These are phyloP conservation scores for Brachionus sp. DNA, from an alignment of 1,140 invertebrate species.

Conservation along the genomic window DNA sequence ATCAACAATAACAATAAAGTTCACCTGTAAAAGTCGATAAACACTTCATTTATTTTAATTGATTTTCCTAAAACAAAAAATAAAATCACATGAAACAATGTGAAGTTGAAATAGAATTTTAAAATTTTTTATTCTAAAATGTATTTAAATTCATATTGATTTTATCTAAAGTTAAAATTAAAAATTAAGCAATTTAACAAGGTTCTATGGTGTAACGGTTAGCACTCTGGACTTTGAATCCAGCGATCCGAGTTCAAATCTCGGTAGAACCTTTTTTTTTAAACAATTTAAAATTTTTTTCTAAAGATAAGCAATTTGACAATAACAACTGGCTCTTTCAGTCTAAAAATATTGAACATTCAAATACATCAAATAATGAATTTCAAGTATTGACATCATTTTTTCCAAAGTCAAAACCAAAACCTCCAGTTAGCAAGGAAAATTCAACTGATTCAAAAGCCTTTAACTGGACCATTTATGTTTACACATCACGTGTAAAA, in stretches of 20 bases:
- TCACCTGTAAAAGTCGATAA: too few species aligned
- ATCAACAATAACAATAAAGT: too few species aligned
- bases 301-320: background rate
- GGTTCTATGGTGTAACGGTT: conserved; percentile 4
- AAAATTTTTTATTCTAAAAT: too few species aligned
- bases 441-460: background rate
- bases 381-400: conserved; percentile 26
- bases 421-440: background rate
- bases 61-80: too few species aligned
- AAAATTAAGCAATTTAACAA: background rate
- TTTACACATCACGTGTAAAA: conserved; percentile 54
- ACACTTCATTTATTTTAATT: too few species aligned
- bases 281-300: background rate
- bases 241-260: conserved; percentile 3
- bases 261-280: background rate
- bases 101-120: too few species aligned
- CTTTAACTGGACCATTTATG: conserved; percentile 55
- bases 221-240: conserved; percentile 4
- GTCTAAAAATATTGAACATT: background rate
- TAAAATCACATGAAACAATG: too few species aligned
- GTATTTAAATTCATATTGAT: too few species aligned
- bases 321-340: conserved; percentile 1
- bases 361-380: background rate
- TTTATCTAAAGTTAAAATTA: too few species aligned
- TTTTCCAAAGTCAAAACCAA: conserved; percentile 6